Evolutionary conservation across 2,888 invertebrate species (phyloP).

Genomic region (Acanthoscelides obtectus): DNA sequence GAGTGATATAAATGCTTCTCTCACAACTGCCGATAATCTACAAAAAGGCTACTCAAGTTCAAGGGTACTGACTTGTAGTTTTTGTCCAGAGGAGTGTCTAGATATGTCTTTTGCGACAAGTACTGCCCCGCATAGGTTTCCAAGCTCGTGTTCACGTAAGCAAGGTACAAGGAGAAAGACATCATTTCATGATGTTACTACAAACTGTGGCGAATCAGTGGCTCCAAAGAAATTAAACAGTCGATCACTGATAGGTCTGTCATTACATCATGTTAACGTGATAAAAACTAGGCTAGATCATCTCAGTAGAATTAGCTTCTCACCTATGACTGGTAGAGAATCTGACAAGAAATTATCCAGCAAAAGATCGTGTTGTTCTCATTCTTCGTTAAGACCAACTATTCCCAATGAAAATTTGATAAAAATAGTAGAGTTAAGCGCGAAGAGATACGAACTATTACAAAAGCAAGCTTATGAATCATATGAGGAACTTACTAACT

Average conservation of each 20-base stretch:
- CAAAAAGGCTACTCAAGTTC: neutral
- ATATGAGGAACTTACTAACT: conserved; percentile 33
- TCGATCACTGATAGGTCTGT: conserved; percentile 29
- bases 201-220: neutral
- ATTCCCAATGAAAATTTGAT: conserved; percentile 17
- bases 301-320: conserved; percentile 24
- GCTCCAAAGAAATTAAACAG: conserved; percentile 14
- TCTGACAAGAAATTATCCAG: neutral
- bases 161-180: neutral
- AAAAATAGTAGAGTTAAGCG: conserved; percentile 34
- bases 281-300: conserved; percentile 29
- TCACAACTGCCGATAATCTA: neutral
- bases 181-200: neutral
- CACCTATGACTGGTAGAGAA: conserved; percentile 3
- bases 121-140: neutral
- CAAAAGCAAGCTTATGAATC: conserved; percentile 35
- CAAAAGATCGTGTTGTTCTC: neutral
- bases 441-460: conserved; percentile 31
- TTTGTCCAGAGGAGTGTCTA: neutral
- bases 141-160: neutral
- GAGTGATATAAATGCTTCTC: neutral
- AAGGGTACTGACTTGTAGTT: neutral
- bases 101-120: neutral
- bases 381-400: conserved; percentile 3
- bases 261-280: conserved; percentile 30